Conservation (phyloP, 1,140 invertebrate species). For the Epicauta chinensis region DNA sequence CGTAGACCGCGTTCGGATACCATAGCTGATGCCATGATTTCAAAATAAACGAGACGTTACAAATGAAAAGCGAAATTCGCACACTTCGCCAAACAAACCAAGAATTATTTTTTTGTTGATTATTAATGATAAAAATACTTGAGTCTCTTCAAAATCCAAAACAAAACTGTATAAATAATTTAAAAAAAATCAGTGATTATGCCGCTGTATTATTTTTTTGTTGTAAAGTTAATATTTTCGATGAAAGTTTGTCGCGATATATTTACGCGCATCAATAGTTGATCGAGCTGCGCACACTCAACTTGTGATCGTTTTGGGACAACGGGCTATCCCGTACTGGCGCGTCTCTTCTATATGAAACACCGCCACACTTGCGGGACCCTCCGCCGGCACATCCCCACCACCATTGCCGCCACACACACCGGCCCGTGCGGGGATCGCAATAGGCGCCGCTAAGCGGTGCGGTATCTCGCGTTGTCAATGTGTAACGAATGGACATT, state of each 20-base stretch:
- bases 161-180: too few relatives aligned
- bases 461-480: conserved; percentile 17
- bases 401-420: conserved; percentile 24
- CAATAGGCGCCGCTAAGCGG: conserved; percentile 22
- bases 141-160: too few relatives aligned
- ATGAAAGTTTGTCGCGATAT: conserved; percentile 26
- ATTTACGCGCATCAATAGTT: conserved; percentile 34
- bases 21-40: conserved; percentile 25
- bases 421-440: conserved; percentile 32
- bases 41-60: not conserved
- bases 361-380: conserved; percentile 43
- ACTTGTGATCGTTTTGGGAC: conserved; percentile 42
- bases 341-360: conserved; percentile 45
- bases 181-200: too few relatives aligned
- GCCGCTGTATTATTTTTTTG: too few relatives aligned
- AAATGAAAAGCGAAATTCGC: conserved; percentile 3
- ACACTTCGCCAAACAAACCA: too few relatives aligned
- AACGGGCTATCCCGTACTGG: conserved; percentile 46
- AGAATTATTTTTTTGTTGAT: too few relatives aligned
- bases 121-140: too few relatives aligned
- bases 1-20: conserved; percentile 47
- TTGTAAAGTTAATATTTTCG: conserved; percentile 13
- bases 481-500: conserved; percentile 21
- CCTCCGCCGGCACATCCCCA: conserved; percentile 23
- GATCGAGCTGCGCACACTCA: conserved; percentile 38